phyloP scores from a whole-genome alignment of 1,140 invertebrate species.

The Colletes gigas region DNA sequence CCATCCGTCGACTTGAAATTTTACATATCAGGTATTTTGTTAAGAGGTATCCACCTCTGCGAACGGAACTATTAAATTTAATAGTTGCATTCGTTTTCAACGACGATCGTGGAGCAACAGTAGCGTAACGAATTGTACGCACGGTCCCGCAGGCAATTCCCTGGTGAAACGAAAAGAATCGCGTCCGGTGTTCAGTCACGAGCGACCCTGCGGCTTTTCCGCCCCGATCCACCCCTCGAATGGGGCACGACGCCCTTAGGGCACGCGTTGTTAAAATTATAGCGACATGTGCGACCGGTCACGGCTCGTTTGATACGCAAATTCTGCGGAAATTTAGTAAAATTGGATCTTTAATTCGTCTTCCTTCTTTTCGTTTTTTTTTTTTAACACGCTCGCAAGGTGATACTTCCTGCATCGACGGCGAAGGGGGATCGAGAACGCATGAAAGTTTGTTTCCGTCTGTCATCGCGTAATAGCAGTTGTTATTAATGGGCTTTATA shows the following conservation, averaged over 20 bases:
- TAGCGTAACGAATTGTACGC: conserved; percentile 11
- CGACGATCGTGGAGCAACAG: conserved; percentile 3
- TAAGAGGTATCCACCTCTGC: too few relatives aligned
- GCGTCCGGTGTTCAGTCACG: conserved; percentile 35
- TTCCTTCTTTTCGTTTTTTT: neutral
- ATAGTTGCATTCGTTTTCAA: neutral
- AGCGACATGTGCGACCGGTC: conserved; percentile 62
- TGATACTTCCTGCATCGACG: neutral
- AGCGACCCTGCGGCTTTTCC: conserved; percentile 40
- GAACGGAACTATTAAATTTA: neutral
- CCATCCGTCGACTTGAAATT: too few relatives aligned
- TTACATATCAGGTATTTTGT: too few relatives aligned
- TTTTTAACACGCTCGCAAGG: neutral
- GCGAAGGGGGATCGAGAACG: too few relatives aligned
- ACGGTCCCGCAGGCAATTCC: conserved; percentile 37
- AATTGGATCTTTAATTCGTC: conserved; percentile 60
- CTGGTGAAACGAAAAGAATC: conserved; percentile 45
- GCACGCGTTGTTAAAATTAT: conserved; percentile 58
- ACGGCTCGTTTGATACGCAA: conserved; percentile 60
- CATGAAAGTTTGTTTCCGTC: neutral
- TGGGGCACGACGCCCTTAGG: conserved; percentile 19
- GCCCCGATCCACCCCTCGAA: conserved; percentile 32
- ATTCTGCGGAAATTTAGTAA: conserved; percentile 45
- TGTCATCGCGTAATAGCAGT: neutral
- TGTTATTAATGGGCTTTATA: neutral